Evolutionary conservation across 2,113 vertebrate genomes (phyloP).

Genomic region (Chelonoidis abingdonii): DNA sequence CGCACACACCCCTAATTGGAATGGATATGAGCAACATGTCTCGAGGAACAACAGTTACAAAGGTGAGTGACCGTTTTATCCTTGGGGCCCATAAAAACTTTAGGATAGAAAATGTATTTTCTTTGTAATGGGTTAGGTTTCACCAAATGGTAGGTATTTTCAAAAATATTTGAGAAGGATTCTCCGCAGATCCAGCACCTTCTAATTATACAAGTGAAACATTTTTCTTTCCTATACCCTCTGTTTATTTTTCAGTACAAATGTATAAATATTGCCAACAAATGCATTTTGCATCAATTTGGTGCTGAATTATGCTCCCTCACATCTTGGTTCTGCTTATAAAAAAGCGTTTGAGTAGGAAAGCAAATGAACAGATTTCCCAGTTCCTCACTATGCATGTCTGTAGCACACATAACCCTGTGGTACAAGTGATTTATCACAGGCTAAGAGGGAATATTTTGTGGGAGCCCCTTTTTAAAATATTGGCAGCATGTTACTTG

Average conservation of each 20-base stretch:
- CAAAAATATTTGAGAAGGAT: background rate
- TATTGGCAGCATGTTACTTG: background rate
- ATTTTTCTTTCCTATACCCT: background rate
- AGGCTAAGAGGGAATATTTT: background rate
- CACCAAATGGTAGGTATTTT: slow-evolving; percentile 20
- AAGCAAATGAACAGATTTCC: background rate
- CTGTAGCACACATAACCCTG: background rate
- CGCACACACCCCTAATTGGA: no score
- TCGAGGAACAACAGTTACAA: no score
- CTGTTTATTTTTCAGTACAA: background rate
- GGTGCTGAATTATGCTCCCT: background rate
- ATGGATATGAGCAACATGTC: no score
- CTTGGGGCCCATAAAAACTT: background rate
- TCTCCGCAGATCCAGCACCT: background rate
- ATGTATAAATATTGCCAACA: background rate
- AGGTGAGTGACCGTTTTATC: background rate
- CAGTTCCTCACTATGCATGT: background rate
- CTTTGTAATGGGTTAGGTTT: background rate
- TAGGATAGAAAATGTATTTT: background rate
- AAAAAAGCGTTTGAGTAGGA: background rate
- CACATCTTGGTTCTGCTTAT: background rate
- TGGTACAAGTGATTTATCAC: background rate
- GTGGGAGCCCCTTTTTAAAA: background rate
- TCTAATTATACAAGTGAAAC: background rate
- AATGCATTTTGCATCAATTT: background rate